A percentile compares a stretch with the other conserved stretches of the same genome.
phyloP scores from a whole-genome alignment of 2,797 vertebrate genomes.

The Neosalanx taihuensis region DNA sequence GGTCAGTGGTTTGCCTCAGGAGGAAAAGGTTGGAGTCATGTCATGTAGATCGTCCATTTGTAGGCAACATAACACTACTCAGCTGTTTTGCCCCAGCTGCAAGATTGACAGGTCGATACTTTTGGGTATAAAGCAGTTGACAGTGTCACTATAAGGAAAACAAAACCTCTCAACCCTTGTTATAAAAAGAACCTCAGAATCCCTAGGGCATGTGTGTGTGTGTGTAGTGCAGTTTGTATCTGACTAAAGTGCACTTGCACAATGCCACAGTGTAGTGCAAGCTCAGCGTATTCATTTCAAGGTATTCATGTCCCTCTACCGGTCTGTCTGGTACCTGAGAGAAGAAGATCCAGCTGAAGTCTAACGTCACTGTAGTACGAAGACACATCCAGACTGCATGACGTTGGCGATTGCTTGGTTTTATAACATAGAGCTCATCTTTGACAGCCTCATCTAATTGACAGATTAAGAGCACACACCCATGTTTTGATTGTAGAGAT shows the following conservation, averaged over 20 bases:
- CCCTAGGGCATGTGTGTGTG: background rate
- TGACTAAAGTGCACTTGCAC: constrained; percentile 20
- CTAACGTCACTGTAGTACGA: background rate
- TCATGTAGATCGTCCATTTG: background rate
- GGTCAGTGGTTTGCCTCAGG: background rate
- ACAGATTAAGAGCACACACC: too few species aligned
- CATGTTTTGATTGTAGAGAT: too few species aligned
- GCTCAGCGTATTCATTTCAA: constrained; percentile 25
- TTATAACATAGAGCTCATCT: too few species aligned
- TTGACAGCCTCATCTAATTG: too few species aligned
- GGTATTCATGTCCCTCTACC: constrained; percentile 6
- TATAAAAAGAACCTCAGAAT: too few species aligned
- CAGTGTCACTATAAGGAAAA: background rate
- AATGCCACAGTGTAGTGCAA: constrained; percentile 13
- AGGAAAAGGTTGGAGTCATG: background rate
- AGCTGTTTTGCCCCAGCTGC: too few species aligned
- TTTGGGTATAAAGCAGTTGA: background rate
- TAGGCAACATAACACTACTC: background rate
- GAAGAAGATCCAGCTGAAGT: background rate
- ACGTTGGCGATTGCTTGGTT: too few species aligned
- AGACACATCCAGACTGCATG: background rate
- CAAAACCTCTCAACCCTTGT: background rate
- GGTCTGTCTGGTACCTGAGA: background rate
- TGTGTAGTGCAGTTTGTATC: background rate
- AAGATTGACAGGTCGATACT: background rate